Base-by-base conservation (phyloP, 2,797 vertebrate species). In the Cossypha caffra region DNA sequence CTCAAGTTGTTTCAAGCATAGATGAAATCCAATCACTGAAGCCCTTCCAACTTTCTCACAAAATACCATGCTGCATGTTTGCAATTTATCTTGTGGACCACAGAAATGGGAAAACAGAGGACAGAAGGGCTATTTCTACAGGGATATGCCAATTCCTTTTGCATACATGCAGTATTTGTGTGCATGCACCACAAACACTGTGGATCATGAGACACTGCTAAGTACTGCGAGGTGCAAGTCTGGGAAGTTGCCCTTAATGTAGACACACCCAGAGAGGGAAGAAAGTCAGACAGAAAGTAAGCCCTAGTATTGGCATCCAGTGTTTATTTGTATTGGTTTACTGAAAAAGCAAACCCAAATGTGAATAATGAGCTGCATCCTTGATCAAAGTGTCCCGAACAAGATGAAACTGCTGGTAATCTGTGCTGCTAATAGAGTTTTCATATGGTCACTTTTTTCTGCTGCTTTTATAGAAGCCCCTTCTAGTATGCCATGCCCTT, bases 261-360 rank as follows among this genome's bases (percentile, higher is more conserved):
- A 76, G 58, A 68, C 57, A 75, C 35, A 71, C 13, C 24, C 64
- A 75, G 47, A 83, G 79, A 78, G 37, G 67, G 59, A 88, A 92
- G 55, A 61, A 86, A 86, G 35, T 68, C 50, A 64, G 55, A 68
- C 26, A 79, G n/a, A 48, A 80, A 63, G 69, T n/a, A 50, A 45
- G 17, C 42, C 35, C 26, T 81, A 8, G 43, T 86, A 18, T 38
- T 63, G 84, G 43, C 33, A 92, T 64, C 33, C 2, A 10, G 19
- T 28, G 33, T 59, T 91, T 48, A 13, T 81, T 64, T 93, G 55
- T 79, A 58, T 81, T 71, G 54, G 64, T 86, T 1, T 69, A 55
- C 88, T 90, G n/a, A 66, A 92, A 94, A 92, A 75, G 47, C 55
- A 89, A 81, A 91, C 26, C 25, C 74, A 96, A 55, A 55, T 92